Conservation (phyloP, 2,888 invertebrate genomes). For the Globia sparganii region DNA sequence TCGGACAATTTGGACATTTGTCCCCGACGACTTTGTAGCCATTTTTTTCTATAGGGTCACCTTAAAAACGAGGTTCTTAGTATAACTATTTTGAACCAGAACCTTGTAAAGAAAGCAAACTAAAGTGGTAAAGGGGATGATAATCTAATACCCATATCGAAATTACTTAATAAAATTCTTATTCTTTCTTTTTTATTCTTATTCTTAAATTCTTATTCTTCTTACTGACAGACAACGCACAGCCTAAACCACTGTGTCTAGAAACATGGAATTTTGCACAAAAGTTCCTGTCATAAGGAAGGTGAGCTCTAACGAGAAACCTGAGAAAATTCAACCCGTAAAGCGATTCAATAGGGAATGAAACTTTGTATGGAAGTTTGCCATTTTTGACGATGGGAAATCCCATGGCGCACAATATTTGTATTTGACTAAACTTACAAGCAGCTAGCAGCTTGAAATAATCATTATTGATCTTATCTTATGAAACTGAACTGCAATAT, state of each 20-base stretch:
- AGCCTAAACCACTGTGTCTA: background rate
- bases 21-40: background rate
- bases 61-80: background rate
- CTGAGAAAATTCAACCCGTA: background rate
- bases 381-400: background rate
- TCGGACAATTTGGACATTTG: slow-evolving; percentile 3
- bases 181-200: too few relatives aligned
- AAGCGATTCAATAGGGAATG: too few relatives aligned
- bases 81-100: background rate
- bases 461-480: background rate
- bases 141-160: background rate
- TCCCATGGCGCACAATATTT: background rate
- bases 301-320: background rate
- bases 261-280: too few relatives aligned
- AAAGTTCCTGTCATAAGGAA: background rate
- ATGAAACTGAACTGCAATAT: background rate
- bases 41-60: background rate
- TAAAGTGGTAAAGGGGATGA: background rate
- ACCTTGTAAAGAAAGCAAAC: background rate
- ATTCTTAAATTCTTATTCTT: background rate
- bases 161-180: background rate
- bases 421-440: background rate
- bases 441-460: too few relatives aligned
- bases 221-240: background rate
- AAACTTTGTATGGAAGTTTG: background rate